A percentile compares a stretch with the other conserved stretches of the same genome.
Evolutionary conservation across 2,113 vertebrate species (phyloP).

Genomic region (Melanerpes formicivorus): DNA sequence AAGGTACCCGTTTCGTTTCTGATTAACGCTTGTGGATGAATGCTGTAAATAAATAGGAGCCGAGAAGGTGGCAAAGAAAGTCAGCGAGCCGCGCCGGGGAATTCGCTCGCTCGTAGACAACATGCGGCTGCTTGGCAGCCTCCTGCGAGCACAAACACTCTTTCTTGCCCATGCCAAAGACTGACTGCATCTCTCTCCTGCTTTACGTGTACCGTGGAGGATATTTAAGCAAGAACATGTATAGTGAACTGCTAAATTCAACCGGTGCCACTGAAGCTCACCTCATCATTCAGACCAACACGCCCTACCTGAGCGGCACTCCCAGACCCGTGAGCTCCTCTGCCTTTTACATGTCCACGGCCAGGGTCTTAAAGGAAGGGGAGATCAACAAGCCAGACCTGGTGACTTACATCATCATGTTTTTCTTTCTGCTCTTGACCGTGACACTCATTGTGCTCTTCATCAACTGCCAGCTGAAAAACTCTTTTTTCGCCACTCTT

Average conservation of each 20-base stretch:
- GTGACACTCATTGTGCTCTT: slow-evolving; percentile 95
- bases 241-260: slow-evolving; percentile 89
- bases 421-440: slow-evolving; percentile 90
- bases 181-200: not conserved
- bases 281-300: slow-evolving; percentile 84
- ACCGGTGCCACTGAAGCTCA: slow-evolving; percentile 85
- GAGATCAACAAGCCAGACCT: slow-evolving; percentile 92
- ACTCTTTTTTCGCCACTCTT: slow-evolving; percentile 95
- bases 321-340: slow-evolving; percentile 89
- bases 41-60: not conserved
- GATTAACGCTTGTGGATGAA: not conserved
- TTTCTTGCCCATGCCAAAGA: slow-evolving; percentile 16
- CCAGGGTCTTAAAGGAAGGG: slow-evolving; percentile 87
- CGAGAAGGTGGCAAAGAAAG: slow-evolving; percentile 12
- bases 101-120: slow-evolving; percentile 13
- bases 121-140: slow-evolving; percentile 24
- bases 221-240: slow-evolving; percentile 74
- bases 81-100: not conserved
- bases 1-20: slow-evolving; percentile 3
- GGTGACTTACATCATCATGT: slow-evolving; percentile 93
- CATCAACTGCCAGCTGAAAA: slow-evolving; percentile 97
- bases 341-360: slow-evolving; percentile 88
- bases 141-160: not conserved
- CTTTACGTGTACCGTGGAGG: not conserved
- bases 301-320: slow-evolving; percentile 86